Evolutionary conservation across 2,797 vertebrate species (phyloP), one percentile per base, ranked within the genome.

Genomic region (Acanthis flammea): DNA sequence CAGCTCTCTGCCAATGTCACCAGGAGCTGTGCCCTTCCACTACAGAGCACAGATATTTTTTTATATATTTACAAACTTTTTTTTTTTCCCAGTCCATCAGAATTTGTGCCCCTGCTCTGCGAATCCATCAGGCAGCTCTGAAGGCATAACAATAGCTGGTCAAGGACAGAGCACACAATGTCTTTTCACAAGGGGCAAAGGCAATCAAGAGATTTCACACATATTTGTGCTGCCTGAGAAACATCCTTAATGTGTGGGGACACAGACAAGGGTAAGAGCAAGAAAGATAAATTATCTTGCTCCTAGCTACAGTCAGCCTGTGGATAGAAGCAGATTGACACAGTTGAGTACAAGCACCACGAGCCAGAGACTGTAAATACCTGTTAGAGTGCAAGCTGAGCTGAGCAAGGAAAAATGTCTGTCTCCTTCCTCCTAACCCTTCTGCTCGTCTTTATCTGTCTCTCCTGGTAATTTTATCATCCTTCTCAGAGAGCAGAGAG

Each of bases 161-260:
- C 96, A 97, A 97, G 97, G 96, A 95, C 96, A 94, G 93, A 91
- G 89, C 92, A 58, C 37, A 90, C 94, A 77, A 72, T 92, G 92
- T 82, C 94, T 96, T 96, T 89, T 91, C 95, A 73, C 87, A 82
- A 21, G 94, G 92, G 92, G 94, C 87, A 96, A 95, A 96, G 88
- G 96, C 96, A 97, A 95, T 97, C 96, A 95, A 94, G 94, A 96
- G 92, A 97, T 97, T 97, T 96, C 96, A 97, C 96, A 97, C 94
- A 90, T 94, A 96, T 97, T 97, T 97, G 96, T 96, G 94, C 89
- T 92, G 96, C 94, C 90, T 96, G 94, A 96, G 96, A 97, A 97
- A 96, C 91, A 97, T 94, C 92, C 92, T 96, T 97, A 97, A 97
- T 96, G 94, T 86, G 94, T 88, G 82, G 96, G 96, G 94, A 96